phyloP scores from a whole-genome alignment of 2,113 vertebrate genomes.

The Podarcis raffonei region DNA sequence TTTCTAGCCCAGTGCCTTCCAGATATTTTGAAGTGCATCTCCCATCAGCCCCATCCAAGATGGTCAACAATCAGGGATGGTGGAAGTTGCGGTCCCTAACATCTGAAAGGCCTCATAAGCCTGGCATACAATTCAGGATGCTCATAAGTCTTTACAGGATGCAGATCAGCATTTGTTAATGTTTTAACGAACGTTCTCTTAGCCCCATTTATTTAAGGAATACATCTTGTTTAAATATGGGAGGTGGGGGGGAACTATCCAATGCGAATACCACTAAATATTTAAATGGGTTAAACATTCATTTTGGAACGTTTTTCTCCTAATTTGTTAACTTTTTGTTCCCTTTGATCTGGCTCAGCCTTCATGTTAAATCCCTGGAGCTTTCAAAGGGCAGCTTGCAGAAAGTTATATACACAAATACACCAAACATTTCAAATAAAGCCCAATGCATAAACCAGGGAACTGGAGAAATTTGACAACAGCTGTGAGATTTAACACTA shows the following conservation, averaged over 20 bases:
- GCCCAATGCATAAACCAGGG: slow-evolving; percentile 78
- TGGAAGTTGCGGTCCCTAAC: too few relatives aligned
- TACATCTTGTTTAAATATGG: slow-evolving; percentile 72
- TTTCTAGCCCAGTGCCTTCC: background rate
- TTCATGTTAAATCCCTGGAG: slow-evolving; percentile 79
- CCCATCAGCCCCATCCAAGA: too few relatives aligned
- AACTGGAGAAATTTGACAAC: slow-evolving; percentile 78
- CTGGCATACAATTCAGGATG: slow-evolving; percentile 35
- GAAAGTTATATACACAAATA: slow-evolving; percentile 84
- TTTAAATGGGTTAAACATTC: slow-evolving; percentile 82
- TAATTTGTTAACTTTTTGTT: slow-evolving; percentile 82
- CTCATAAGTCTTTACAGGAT: slow-evolving; percentile 54
- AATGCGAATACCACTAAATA: slow-evolving; percentile 77
- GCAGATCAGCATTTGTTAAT: slow-evolving; percentile 74
- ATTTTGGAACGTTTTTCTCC: slow-evolving; percentile 81
- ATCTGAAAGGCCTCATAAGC: background rate
- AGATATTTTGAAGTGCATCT: too few relatives aligned
- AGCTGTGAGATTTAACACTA: slow-evolving; percentile 82
- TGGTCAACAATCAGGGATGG: too few relatives aligned
- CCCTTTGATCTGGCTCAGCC: slow-evolving; percentile 78
- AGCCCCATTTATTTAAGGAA: slow-evolving; percentile 74
- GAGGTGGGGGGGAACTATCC: slow-evolving; percentile 68
- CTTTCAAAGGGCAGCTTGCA: slow-evolving; percentile 80
- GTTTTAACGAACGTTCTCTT: slow-evolving; percentile 69
- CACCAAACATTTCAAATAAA: slow-evolving; percentile 84